Conservation (phyloP, 2,113 vertebrate species). For the Pelmatolapia mariae region DNA sequence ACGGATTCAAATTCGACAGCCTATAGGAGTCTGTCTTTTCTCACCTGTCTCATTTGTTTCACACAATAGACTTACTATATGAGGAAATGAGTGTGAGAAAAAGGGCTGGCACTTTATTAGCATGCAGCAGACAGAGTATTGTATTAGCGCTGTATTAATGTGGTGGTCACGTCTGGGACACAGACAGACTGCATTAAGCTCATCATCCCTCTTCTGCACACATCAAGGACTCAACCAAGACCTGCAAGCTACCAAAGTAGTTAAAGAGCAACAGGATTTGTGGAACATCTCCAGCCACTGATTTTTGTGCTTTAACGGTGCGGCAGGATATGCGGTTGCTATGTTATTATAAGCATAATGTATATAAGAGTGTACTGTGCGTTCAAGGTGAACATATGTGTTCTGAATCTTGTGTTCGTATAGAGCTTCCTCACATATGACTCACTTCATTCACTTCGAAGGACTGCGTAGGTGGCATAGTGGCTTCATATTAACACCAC, state of each 20-base stretch:
- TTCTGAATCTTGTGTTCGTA: not conserved
- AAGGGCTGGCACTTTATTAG: slow-evolving; percentile 42
- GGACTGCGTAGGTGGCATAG: slow-evolving; percentile 23
- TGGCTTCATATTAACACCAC: slow-evolving; percentile 18
- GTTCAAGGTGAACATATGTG: slow-evolving; percentile 11
- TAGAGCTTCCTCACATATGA: slow-evolving; percentile 24
- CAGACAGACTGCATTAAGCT: slow-evolving; percentile 64
- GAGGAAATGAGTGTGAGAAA: not conserved
- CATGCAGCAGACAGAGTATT: slow-evolving; percentile 49
- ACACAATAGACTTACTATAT: slow-evolving; percentile 1
- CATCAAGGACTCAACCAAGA: slow-evolving; percentile 58
- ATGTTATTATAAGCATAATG: not conserved
- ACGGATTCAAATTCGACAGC: slow-evolving; percentile 4
- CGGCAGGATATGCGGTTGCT: not conserved
- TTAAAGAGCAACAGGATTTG: slow-evolving; percentile 43
- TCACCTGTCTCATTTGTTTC: not conserved
- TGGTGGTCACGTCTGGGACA: slow-evolving; percentile 65
- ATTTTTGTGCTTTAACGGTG: not conserved
- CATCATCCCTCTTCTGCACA: slow-evolving; percentile 62
- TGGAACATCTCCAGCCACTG: not conserved
- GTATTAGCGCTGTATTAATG: slow-evolving; percentile 67
- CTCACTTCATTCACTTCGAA: slow-evolving; percentile 45
- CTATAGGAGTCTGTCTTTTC: not conserved
- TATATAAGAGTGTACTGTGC: not conserved
- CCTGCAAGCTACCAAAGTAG: slow-evolving; percentile 15